These are phyloP conservation scores for Acleris laterana DNA, from an alignment of 2,888 invertebrate species.

Conservation along the genomic window DNA sequence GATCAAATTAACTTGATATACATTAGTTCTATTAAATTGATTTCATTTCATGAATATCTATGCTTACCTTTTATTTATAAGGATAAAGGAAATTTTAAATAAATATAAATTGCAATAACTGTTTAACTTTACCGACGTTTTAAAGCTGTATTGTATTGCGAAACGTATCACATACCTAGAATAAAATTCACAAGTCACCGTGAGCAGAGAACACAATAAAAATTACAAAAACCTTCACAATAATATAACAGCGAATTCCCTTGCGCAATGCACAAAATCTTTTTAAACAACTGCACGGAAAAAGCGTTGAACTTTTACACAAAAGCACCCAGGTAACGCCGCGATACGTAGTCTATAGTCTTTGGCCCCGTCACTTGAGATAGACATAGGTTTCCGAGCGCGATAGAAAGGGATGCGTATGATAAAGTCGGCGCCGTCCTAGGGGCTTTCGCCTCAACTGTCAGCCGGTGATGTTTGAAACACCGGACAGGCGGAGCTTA, in stretches of 20 bases:
- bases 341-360: constrained; percentile 77
- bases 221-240: constrained; percentile 50
- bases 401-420: constrained; percentile 68
- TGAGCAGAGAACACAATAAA: constrained; percentile 40
- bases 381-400: constrained; percentile 53
- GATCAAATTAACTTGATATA: too few relatives aligned
- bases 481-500: constrained; percentile 86
- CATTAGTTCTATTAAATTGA: too few relatives aligned
- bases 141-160: too few relatives aligned
- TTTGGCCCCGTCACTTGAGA: constrained; percentile 69
- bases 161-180: background rate
- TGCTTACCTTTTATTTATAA: too few relatives aligned
- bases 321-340: constrained; percentile 83
- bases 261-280: constrained; percentile 67
- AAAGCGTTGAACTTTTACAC: constrained; percentile 82
- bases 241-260: constrained; percentile 52
- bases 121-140: too few relatives aligned
- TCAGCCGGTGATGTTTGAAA: constrained; percentile 85
- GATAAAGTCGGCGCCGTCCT: constrained; percentile 73
- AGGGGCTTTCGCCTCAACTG: constrained; percentile 82
- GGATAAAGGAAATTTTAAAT: too few relatives aligned
- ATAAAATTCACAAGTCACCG: constrained; percentile 45
- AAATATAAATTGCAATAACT: too few relatives aligned
- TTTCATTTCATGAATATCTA: too few relatives aligned
- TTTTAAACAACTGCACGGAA: constrained; percentile 74